Conservation (phyloP, 2,888 invertebrate species). For the Drosophila borealis region DNA sequence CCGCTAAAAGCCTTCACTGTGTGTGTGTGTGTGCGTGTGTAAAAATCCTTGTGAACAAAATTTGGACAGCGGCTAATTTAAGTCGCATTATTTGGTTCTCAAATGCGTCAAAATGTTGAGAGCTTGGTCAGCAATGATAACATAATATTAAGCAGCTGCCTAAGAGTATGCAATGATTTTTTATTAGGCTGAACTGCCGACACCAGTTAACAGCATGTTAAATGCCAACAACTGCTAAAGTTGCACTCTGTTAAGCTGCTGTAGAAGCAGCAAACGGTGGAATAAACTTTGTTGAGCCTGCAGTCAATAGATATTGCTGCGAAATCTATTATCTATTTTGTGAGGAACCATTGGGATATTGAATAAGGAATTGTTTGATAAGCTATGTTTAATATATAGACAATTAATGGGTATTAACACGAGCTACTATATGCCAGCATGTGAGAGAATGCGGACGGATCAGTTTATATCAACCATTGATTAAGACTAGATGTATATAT, state of each 20-base stretch:
- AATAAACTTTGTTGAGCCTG: conserved; percentile 11
- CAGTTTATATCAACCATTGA: too few species aligned
- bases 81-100: conserved; percentile 31
- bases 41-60: conserved; percentile 34
- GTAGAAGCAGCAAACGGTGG: too few species aligned
- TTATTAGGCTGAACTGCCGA: neutral
- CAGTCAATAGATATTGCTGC: conserved; percentile 7
- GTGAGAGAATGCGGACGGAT: too few species aligned
- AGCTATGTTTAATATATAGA: too few species aligned
- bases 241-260: neutral
- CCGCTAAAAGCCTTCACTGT: conserved; percentile 63
- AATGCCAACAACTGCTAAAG: conserved; percentile 1
- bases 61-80: conserved; percentile 22
- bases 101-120: conserved; percentile 16
- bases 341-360: too few species aligned
- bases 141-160: neutral
- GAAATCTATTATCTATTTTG: neutral
- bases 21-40: neutral
- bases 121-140: neutral
- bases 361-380: too few species aligned
- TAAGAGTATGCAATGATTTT: conserved; percentile 27
- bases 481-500: too few species aligned
- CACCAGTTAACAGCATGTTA: neutral
- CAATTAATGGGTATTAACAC: too few species aligned
- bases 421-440: too few species aligned